A percentile compares a stretch with the other conserved stretches of the same genome.
Conservation (phyloP, 2,113 vertebrate genomes). For the Sardina pilchardus region DNA sequence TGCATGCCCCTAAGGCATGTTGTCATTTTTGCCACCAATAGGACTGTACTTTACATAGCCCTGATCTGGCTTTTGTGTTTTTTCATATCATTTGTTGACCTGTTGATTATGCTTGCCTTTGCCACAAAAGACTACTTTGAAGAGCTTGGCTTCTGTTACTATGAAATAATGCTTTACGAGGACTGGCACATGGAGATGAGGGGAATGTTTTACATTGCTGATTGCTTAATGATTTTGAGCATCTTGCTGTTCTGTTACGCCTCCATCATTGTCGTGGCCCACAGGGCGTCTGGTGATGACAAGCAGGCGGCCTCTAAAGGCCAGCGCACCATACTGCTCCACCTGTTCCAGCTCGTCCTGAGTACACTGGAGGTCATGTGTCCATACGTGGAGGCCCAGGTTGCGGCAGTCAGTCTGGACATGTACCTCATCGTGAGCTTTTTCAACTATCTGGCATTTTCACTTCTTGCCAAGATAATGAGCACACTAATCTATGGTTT, state of each 20-base stretch:
- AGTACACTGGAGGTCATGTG: constrained; percentile 35
- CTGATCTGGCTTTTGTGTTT: background rate
- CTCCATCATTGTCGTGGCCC: constrained; percentile 48
- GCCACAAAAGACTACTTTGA: background rate
- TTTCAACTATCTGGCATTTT: constrained; percentile 35
- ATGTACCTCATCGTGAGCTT: constrained; percentile 29
- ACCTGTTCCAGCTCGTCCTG: constrained; percentile 51
- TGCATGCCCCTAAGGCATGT: constrained; percentile 51
- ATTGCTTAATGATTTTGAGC: constrained; percentile 34
- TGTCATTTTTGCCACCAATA: constrained; percentile 32
- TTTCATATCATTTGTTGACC: background rate
- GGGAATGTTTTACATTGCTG: background rate
- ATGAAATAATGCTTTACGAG: background rate
- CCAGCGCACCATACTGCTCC: constrained; percentile 49
- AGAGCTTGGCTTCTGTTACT: background rate
- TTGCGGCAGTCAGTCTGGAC: background rate
- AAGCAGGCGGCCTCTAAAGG: constrained; percentile 41
- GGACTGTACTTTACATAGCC: background rate
- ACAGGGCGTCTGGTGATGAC: constrained; percentile 31
- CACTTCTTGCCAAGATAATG: constrained; percentile 38
- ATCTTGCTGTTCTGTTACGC: constrained; percentile 44
- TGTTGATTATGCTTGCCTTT: background rate
- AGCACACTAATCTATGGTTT: constrained; percentile 51
- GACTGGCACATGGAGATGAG: constrained; percentile 23
- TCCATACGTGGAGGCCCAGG: constrained; percentile 39